Conservation (phyloP, 2,888 invertebrate genomes). For the Patella ulyssiponensis region DNA sequence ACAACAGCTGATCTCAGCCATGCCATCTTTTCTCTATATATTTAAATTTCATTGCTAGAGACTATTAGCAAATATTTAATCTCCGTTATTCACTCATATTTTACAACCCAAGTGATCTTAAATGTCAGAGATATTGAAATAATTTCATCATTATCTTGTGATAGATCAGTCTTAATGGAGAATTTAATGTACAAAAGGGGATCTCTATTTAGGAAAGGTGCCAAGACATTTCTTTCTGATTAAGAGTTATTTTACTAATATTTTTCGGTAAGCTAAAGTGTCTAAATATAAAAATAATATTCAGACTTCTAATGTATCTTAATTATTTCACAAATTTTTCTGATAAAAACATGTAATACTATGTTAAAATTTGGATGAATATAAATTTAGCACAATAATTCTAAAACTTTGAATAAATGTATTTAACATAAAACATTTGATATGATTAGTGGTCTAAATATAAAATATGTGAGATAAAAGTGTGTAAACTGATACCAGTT, state of each 20-base stretch:
- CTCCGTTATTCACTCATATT: neutral
- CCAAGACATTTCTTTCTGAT: neutral
- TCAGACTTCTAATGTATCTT: too few relatives aligned
- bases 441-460: too few relatives aligned
- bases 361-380: too few relatives aligned
- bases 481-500: neutral
- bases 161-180: slow-evolving; percentile 5
- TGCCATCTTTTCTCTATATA: neutral
- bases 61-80: slow-evolving; percentile 10
- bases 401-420: too few relatives aligned
- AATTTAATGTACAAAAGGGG: slow-evolving; percentile 4
- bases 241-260: too few relatives aligned
- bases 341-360: too few relatives aligned
- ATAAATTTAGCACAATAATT: too few relatives aligned
- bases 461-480: slow-evolving; percentile 5
- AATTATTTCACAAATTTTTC: too few relatives aligned
- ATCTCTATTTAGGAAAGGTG: neutral
- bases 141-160: slow-evolving; percentile 7
- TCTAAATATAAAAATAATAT: too few relatives aligned
- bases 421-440: too few relatives aligned
- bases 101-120: neutral
- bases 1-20: neutral
- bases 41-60: neutral
- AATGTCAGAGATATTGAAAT: neutral
- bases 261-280: too few relatives aligned